Percentiles rank a stretch among this genome's conserved stretches.
Evolutionary conservation across 2,113 vertebrate species (phyloP).

Genomic region (Pachycephala philippinensis): DNA sequence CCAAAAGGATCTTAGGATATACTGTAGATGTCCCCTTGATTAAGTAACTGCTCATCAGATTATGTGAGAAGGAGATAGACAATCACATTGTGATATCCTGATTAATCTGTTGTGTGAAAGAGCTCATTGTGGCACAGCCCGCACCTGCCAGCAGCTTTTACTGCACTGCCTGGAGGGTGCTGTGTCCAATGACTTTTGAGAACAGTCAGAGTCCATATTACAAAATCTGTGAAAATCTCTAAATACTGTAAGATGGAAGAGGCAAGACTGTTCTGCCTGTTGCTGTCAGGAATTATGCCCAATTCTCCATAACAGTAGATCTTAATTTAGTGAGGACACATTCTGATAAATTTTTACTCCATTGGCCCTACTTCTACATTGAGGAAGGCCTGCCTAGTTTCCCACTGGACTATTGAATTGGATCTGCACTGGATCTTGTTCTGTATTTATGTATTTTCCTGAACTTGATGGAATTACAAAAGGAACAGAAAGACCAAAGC

Average conservation of each 20-base stretch:
- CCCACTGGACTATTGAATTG: background rate
- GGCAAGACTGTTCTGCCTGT: background rate
- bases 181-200: background rate
- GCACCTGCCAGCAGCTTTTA: background rate
- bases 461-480: background rate
- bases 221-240: background rate
- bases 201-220: background rate
- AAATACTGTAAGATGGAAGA: background rate
- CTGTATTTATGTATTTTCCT: background rate
- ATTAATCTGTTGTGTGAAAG: background rate
- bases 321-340: background rate
- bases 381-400: background rate
- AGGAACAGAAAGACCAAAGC: background rate
- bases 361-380: background rate
- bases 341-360: background rate
- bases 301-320: background rate
- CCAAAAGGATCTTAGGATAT: background rate
- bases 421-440: background rate
- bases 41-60: background rate
- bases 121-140: background rate
- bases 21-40: background rate
- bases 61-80: background rate
- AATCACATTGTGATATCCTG: background rate
- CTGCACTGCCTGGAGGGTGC: background rate
- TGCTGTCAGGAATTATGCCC: background rate